Evolutionary conservation across 1,140 invertebrate genomes (phyloP), one percentile per base, ranked within the genome.

Genomic region (Streblospio benedicti): DNA sequence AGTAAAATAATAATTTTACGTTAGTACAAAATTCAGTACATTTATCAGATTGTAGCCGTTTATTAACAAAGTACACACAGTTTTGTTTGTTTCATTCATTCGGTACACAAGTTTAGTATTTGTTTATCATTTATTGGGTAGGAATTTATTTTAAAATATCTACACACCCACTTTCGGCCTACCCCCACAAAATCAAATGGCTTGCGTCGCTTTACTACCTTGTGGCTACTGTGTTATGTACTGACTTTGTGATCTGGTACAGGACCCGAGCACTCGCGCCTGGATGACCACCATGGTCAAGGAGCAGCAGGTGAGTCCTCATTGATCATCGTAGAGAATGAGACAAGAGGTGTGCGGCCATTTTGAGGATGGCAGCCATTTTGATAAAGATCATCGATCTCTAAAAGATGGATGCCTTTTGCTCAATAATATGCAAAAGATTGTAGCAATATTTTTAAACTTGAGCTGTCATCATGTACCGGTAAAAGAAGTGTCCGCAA

Each of bases 241-340:
- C 9, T 53, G n/a, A 12, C 31, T 28, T 54, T 43, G n/a, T 20
- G 25, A 14, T 41, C 23, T 12, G 44, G 62, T 69, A 27, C 54
- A 81, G 80, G 93, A 96, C 71, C 91, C 92, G 0, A 93, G 89
- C 69, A 92, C 89, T 63, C 72, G 93, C 60, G 91, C 92, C 0
- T 94, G 91, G 91, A 76, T 93, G 1, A 88, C 88, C 0, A 90
- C 88, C 20, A 85, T 90, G 65, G 69, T 81, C 14, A 71, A 71
- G 56, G 74, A 75, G 58, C 65, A 71, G 50, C 66, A 68, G 66
- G 71, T 73, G 60, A 54, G 63, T 64, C 9, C 6, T 14, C 18
- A n/a, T 44, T 28, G 6, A 27, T 57, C 12, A 20, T 12, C 45
- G n/a, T 53, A n/a, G 16, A 18, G 6, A 20, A 16, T 55, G n/a